phyloP scores from a whole-genome alignment of 2,797 vertebrate genomes.

The Bovichtus variegatus region DNA sequence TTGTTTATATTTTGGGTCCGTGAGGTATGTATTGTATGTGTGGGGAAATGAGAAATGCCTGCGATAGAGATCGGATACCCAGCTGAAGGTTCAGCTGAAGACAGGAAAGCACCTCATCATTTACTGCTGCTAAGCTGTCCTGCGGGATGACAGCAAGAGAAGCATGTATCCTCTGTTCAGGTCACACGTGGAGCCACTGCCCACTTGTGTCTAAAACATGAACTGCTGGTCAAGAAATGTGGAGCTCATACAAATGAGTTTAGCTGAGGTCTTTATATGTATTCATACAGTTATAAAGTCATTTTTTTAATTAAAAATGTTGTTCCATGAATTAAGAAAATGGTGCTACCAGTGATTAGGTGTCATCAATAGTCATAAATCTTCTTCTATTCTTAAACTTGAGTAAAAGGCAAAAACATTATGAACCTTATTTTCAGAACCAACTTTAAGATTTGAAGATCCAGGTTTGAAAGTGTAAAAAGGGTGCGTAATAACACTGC shows the following conservation, averaged over 20 bases:
- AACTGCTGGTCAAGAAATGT: not conserved
- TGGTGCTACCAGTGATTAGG: not conserved
- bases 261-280: not conserved
- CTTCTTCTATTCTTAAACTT: not conserved
- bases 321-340: not conserved
- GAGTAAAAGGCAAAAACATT: not conserved
- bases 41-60: slow-evolving; percentile 36
- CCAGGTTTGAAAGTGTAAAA: slow-evolving; percentile 1
- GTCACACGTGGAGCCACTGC: slow-evolving; percentile 58
- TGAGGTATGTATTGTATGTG: slow-evolving; percentile 33
- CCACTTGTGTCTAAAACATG: slow-evolving; percentile 69
- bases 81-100: slow-evolving; percentile 33
- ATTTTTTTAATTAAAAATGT: not conserved
- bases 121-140: slow-evolving; percentile 39
- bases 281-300: not conserved
- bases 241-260: not conserved
- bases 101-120: slow-evolving; percentile 56
- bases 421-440: not conserved
- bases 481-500: not conserved
- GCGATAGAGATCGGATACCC: slow-evolving; percentile 24
- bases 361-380: not conserved
- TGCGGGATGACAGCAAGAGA: slow-evolving; percentile 4
- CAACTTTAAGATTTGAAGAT: not conserved
- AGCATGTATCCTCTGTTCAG: not conserved
- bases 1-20: slow-evolving; percentile 54